phyloP scores from a whole-genome alignment of 2,113 vertebrate genomes.

The Colinus virginianus region DNA sequence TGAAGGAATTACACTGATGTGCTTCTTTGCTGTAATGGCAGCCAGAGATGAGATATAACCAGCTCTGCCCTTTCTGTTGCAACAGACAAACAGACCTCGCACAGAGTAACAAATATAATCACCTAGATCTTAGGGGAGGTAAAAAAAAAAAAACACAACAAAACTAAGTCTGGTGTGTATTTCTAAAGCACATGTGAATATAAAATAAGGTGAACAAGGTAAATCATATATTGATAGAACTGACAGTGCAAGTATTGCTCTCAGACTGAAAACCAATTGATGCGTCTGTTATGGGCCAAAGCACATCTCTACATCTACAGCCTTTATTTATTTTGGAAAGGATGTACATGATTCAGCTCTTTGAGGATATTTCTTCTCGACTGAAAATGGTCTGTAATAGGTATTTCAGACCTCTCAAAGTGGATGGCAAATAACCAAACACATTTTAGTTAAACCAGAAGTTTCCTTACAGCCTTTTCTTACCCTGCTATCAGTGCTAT shows the following conservation, averaged over 20 bases:
- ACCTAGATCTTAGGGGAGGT: background rate
- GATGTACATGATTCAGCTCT: background rate
- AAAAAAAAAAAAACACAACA: background rate
- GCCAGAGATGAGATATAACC: background rate
- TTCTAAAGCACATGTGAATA: background rate
- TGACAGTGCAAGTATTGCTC: background rate
- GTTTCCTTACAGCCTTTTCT: background rate
- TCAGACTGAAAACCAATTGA: background rate
- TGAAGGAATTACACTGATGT: background rate
- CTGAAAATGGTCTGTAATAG: background rate
- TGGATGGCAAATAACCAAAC: conserved; percentile 8
- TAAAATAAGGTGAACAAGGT: background rate
- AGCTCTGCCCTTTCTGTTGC: background rate
- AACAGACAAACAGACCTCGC: background rate
- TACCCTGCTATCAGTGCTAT: conserved; percentile 20
- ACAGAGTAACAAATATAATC: background rate
- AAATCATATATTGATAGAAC: background rate
- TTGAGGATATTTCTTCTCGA: background rate
- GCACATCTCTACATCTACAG: background rate
- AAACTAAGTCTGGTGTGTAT: background rate
- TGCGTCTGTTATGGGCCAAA: background rate
- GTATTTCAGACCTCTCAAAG: conserved; percentile 33
- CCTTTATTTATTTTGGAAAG: background rate
- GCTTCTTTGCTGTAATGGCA: background rate
- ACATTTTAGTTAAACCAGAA: conserved; percentile 33